Conservation (phyloP, 2,888 invertebrate species). For the Tryphoninae sp. region DNA sequence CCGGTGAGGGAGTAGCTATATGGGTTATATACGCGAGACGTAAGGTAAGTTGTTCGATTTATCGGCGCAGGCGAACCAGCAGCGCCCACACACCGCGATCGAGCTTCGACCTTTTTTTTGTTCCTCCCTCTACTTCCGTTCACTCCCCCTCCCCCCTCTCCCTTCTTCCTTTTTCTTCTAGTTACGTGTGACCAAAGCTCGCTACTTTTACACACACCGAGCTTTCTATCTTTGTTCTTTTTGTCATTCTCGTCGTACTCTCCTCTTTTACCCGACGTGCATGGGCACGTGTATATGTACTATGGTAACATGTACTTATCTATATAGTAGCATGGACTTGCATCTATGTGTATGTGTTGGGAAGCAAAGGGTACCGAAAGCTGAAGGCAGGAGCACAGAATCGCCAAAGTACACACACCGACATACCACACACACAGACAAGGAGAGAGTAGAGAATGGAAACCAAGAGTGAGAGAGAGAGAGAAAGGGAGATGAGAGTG, state of each 20-base stretch:
- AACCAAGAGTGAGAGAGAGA: conserved; percentile 9
- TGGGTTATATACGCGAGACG: conserved; percentile 29
- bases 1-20: conserved; percentile 34
- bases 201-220: conserved; percentile 23
- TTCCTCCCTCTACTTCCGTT: conserved; percentile 19
- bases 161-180: conserved; percentile 10
- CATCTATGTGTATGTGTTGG: neutral
- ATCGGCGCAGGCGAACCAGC: conserved; percentile 62
- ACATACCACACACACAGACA: neutral
- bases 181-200: conserved; percentile 34
- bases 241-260: conserved; percentile 5
- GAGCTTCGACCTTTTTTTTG: conserved; percentile 33
- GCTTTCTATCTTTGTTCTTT: conserved; percentile 32
- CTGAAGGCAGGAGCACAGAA: conserved; percentile 9
- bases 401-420: neutral
- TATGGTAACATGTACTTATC: neutral
- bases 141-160: no score
- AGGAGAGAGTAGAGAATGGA: conserved; percentile 34
- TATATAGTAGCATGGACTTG: conserved; percentile 2
- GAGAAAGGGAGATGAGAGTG: conserved; percentile 33
- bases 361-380: conserved; percentile 16
- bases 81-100: conserved; percentile 30
- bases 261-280: conserved; percentile 16
- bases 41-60: conserved; percentile 61
- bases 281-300: neutral